Conservation (phyloP, 2,797 vertebrate genomes). For the Pelobates cultripes region DNA sequence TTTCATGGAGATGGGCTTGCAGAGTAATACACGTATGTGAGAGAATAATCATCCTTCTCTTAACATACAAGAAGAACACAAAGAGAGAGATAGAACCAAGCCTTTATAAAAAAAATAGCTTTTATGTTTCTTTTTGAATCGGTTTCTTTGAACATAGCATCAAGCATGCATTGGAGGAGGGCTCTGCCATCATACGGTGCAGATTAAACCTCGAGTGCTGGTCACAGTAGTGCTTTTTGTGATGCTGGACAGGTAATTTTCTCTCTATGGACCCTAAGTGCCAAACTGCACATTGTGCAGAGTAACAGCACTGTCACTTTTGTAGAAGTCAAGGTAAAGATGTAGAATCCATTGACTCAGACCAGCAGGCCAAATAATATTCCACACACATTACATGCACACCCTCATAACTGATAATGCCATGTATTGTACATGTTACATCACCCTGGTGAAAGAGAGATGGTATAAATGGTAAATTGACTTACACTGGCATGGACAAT, state of each 20-base stretch:
- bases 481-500: neutral
- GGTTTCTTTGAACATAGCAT: constrained; percentile 25
- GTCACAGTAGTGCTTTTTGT: neutral
- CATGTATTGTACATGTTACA: constrained; percentile 32
- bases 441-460: neutral
- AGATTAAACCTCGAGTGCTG: constrained; percentile 1
- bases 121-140: constrained; percentile 20
- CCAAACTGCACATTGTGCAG: neutral
- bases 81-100: constrained; percentile 8
- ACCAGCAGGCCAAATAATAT: neutral
- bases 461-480: neutral
- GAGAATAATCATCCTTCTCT: constrained; percentile 13
- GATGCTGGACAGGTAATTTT: neutral
- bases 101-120: constrained; percentile 25
- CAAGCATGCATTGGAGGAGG: constrained; percentile 3
- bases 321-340: no score
- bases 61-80: constrained; percentile 25
- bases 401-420: constrained; percentile 21
- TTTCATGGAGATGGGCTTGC: constrained; percentile 20
- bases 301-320: constrained; percentile 4
- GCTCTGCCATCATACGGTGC: neutral
- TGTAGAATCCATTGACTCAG: no score
- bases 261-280: neutral
- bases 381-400: neutral
- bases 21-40: constrained; percentile 31